Evolutionary conservation across 2,797 vertebrate species (phyloP), one percentile per base, ranked within the genome.

Genomic region (Anisognathus igniventris): DNA sequence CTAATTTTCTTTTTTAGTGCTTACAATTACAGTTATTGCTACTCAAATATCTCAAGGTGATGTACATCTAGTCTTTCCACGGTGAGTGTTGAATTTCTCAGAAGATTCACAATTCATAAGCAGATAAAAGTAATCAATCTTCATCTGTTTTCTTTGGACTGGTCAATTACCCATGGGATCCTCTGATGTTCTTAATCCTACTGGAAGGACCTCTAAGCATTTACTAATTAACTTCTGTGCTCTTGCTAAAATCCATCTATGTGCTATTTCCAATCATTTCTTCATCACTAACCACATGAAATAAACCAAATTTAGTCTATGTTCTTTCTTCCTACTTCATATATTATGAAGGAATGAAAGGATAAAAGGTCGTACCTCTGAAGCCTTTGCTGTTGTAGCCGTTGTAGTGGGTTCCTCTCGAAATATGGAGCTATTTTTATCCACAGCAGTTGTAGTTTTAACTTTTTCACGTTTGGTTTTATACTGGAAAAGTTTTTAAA

Each of bases 391-490:
- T 25, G 98, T 89, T 19, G 97, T 97, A 90, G 98, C 60, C 5
- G 95, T 86, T 6, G 98, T 98, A 33, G 98, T 89, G 39, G 98
- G 88, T 31, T 97, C 95, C 48, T 96, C 95, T 10, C 90, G 94
- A 27, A 39, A 47, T 2, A 25, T 2, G 10, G 98, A 96, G 5
- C 94, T 96, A 56, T 98, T 98, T 66, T 48, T 92, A 37, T 72
- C 61, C 54, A 86, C 22, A 44, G 92, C 93, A 5, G 44, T 84
- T 61, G 78, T 6, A 77, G 89, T 60, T 65, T 96, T 95, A 93
- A 99, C 65, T 97, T 99, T 99, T 97, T 98, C 98, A 92, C 99
- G 99, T 61, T 96, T 98, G 40, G 98, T 99, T 98, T 99, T 99
- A 97, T 99, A 99, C 99, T 99, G 93, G 30, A 98, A 72, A 35